These are phyloP conservation scores for Nephotettix cincticeps DNA, from an alignment of 1,140 invertebrate genomes.

Conservation along the genomic window DNA sequence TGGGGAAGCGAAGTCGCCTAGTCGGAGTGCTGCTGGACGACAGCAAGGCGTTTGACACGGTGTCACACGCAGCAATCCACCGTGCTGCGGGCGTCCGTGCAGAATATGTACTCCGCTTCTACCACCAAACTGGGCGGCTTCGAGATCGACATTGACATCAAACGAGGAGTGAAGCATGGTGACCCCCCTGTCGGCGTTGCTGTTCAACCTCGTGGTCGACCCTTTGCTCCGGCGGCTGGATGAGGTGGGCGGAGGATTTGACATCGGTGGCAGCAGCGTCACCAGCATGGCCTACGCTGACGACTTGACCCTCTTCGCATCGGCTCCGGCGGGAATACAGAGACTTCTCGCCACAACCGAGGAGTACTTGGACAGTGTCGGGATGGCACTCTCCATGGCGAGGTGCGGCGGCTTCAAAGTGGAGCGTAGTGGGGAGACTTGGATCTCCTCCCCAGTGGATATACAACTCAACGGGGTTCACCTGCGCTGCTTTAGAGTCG, in stretches of 20 bases:
- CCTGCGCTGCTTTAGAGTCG: too few species aligned
- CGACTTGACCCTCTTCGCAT: not conserved
- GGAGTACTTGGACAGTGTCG: not conserved
- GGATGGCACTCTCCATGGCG: not conserved
- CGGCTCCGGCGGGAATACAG: not conserved
- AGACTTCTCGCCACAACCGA: not conserved
- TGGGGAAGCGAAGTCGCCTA: conserved; percentile 20
- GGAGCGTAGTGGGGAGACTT: not conserved
- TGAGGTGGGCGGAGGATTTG: not conserved
- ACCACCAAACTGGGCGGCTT: not conserved
- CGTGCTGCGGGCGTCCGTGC: not conserved
- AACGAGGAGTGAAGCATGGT: conserved; percentile 3
- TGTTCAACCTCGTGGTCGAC: not conserved
- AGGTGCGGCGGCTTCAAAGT: not conserved
- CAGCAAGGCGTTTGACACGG: conserved; percentile 43
- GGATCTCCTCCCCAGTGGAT: too few species aligned
- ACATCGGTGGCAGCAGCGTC: not conserved
- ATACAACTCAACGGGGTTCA: too few species aligned
- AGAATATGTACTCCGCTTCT: not conserved
- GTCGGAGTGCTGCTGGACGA: conserved; percentile 25
- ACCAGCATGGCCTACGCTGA: not conserved
- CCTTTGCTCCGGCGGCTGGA: not conserved
- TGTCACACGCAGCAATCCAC: conserved; percentile 42
- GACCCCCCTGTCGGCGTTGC: not conserved
- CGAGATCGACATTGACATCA: not conserved